Evolutionary conservation across 2,113 vertebrate species (phyloP), one percentile per base, ranked within the genome.

Genomic region (Crotophaga sulcirostris): DNA sequence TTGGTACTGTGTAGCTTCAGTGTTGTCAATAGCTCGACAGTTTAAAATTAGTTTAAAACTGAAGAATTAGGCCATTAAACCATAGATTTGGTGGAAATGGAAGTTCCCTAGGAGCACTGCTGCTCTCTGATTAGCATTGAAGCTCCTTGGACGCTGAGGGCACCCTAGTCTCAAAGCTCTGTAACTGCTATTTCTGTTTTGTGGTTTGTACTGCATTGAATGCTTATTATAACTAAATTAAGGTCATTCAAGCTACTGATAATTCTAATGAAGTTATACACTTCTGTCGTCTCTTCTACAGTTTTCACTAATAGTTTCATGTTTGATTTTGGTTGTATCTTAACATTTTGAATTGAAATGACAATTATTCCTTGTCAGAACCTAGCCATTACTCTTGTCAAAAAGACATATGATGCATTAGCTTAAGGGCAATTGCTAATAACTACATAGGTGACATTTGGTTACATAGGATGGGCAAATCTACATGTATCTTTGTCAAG

Each of bases 321-420:
- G 47, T 94, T 87, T 87, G 75, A 92, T 93, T 95, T 97, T 8
- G 7, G 60, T 90, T 96, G 59, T 23, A 74, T 94, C 96, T 95
- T 86, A 97, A 82, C 47, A 42, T 91, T 95, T 85, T 84, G 86
- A 70, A 68, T 84, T 67, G 89, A 94, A 95, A 78, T 64, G 33
- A 81, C 77, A 93, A 91, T 96, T 95, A 91, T 26, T 91, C 73
- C 19, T 91, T 91, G 84, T 94, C 69, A 93, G 84, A 96, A 90
- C 45, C 26, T 72, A 66, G 49, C 86, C 36, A 64, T 97, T 97
- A 81, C 25, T 95, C 70, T 95, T 92, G 69, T 96, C 79, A 94
- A 63, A 85, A 97, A 93, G 96, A 92, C 45, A 33, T 64, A 92
- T 20, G 93, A 94, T 93, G 42, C 54, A 49, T 96, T 94, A 91